These are phyloP conservation scores for Conchocele bisecta DNA, from an alignment of 2,888 invertebrate genomes.

Conservation along the genomic window DNA sequence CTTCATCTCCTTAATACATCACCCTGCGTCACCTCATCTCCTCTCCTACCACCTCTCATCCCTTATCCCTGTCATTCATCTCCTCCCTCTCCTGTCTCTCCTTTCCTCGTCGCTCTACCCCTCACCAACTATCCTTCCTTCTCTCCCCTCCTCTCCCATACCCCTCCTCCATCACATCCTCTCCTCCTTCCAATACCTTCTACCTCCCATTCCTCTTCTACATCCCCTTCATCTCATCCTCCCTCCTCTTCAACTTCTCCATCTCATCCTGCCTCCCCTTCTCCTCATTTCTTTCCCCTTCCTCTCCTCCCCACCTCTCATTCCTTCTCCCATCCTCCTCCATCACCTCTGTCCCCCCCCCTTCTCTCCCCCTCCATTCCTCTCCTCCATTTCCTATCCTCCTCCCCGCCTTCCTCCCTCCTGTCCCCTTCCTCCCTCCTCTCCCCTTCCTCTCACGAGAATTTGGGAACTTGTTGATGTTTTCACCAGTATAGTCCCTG, in stretches of 20 bases:
- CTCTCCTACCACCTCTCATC: not conserved
- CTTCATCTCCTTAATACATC: not conserved
- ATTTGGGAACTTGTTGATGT: no score
- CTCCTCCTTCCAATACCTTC: not conserved
- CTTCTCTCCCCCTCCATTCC: not conserved
- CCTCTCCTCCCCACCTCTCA: not conserved
- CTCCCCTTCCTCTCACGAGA: slow-evolving; percentile 1
- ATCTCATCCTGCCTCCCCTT: not conserved
- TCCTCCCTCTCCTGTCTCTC: not conserved
- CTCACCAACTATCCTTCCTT: no score
- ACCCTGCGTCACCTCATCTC: not conserved
- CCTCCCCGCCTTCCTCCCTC: not conserved
- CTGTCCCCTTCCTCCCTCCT: not conserved
- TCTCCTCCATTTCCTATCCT: not conserved
- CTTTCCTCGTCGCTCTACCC: no score
- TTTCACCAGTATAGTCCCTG: no score
- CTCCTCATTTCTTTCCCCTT: not conserved
- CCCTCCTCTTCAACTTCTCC: not conserved
- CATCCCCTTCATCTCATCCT: not conserved
- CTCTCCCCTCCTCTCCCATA: not conserved
- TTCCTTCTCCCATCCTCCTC: not conserved
- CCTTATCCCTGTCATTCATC: not conserved
- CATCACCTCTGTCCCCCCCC: not conserved
- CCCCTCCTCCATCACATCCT: not conserved
- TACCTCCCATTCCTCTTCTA: not conserved